These are phyloP conservation scores for Aplysina aerophoba DNA, from an alignment of 37 sponge, comb jelly and placozoan genomes.

Conservation along the genomic window DNA sequence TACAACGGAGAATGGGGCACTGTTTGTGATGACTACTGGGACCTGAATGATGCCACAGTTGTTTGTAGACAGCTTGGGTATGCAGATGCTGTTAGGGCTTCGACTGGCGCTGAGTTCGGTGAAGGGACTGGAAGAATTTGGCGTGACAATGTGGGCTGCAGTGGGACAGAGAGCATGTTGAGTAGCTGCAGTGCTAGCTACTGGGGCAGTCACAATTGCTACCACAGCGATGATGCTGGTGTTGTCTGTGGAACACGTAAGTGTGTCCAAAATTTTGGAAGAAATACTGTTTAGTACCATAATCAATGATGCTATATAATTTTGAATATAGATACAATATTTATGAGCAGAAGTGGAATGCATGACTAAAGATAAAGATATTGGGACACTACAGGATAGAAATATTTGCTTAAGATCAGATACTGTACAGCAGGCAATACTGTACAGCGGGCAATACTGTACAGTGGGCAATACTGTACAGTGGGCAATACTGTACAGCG, in stretches of 20 bases:
- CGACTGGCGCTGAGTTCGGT: constrained; percentile 13
- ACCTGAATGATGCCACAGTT: constrained; percentile 26
- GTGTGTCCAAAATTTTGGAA: too few relatives aligned
- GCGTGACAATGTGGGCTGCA: constrained; percentile 45
- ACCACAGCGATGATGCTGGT: constrained; percentile 32
- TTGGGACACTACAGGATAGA: too few relatives aligned
- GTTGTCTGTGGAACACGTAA: constrained; percentile 8
- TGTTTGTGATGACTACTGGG: constrained; percentile 47
- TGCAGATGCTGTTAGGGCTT: constrained; percentile 2
- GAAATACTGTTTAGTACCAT: too few relatives aligned
- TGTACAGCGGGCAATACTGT: too few relatives aligned
- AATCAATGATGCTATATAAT: too few relatives aligned
- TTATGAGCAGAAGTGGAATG: too few relatives aligned
- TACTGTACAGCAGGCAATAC: too few relatives aligned
- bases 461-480: too few relatives aligned
- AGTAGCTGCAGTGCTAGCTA: neutral
- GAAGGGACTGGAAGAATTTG: constrained; percentile 4
- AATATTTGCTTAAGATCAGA: too few relatives aligned
- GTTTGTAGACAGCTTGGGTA: constrained; percentile 43
- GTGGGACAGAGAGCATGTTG: constrained; percentile 19
- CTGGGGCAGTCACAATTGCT: constrained; percentile 24
- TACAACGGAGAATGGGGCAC: constrained; percentile 37
- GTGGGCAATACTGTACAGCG: too few relatives aligned
- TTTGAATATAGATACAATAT: too few relatives aligned
- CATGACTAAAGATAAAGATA: too few relatives aligned